A percentile compares a stretch with the other conserved stretches of the same genome.
phyloP scores from a whole-genome alignment of 30 jellyfish, hydroid and myxozoan species.

The Pelagia noctiluca region DNA sequence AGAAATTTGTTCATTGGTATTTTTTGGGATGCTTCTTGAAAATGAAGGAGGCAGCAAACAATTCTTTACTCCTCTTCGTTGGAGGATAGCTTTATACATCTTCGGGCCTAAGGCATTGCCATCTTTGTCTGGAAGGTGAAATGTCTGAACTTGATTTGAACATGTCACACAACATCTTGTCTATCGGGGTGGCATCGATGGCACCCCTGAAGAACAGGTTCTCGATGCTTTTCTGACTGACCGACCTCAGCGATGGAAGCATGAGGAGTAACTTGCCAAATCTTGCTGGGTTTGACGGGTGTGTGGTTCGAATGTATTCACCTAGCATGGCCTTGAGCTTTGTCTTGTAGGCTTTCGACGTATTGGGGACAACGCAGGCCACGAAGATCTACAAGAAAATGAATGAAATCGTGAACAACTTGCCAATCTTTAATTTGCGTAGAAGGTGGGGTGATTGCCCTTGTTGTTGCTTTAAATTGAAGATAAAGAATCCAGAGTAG shows the following conservation, averaged over 20 bases:
- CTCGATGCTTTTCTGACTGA: constrained; percentile 88
- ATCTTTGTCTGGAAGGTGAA: not conserved
- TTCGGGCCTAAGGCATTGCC: not conserved
- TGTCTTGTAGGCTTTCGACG: constrained; percentile 95
- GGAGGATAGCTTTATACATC: too few species aligned
- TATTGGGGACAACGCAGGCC: constrained; percentile 98
- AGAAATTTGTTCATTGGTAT: not conserved
- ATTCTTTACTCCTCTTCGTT: too few species aligned
- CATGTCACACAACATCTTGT: constrained; percentile 94
- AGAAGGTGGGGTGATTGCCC: too few species aligned
- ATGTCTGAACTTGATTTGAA: constrained; percentile 77
- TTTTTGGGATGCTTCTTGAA: not conserved
- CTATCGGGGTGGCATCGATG: constrained; percentile 91
- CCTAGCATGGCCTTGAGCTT: constrained; percentile 99
- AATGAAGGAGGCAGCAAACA: too few species aligned
- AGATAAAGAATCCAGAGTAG: too few species aligned
- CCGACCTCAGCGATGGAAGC: constrained; percentile 96
- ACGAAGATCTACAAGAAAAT: constrained; percentile 88
- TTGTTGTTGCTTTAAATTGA: too few species aligned
- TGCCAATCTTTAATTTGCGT: too few species aligned
- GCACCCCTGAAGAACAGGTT: constrained; percentile 94
- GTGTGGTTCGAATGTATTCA: constrained; percentile 93
- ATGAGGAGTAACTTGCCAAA: constrained; percentile 92
- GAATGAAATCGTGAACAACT: too few species aligned
- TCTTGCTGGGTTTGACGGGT: constrained; percentile 91